phyloP scores from a whole-genome alignment of 2,888 invertebrate species.

The Calameuta filiformis region DNA sequence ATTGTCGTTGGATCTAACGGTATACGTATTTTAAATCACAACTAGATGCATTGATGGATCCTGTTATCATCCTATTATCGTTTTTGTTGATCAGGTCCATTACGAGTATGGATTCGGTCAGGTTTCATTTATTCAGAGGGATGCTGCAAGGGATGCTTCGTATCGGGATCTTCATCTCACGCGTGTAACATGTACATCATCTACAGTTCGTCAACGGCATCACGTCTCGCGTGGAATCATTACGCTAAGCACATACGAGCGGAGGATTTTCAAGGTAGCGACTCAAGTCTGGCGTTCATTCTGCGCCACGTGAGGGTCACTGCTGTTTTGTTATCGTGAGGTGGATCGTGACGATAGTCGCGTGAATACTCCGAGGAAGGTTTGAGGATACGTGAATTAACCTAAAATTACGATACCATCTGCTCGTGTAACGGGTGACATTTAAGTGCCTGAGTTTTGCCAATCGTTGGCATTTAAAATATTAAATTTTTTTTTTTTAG shows the following conservation, averaged over 20 bases:
- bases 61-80: not conserved
- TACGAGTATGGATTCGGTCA: not conserved
- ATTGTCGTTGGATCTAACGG: not conserved
- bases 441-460: not conserved
- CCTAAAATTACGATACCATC: not conserved
- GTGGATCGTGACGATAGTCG: not conserved
- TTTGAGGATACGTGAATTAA: not conserved
- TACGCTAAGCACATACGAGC: not conserved
- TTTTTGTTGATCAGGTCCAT: not conserved
- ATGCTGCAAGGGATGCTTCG: not conserved
- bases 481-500: not conserved
- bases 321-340: not conserved
- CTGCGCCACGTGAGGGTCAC: not conserved
- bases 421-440: not conserved
- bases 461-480: not conserved
- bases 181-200: not conserved
- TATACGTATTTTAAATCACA: not conserved
- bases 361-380: not conserved
- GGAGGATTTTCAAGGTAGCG: not conserved
- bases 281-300: not conserved
- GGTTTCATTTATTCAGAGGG: not conserved
- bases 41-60: not conserved
- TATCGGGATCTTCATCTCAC: not conserved
- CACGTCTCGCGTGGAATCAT: not conserved
- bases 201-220: not conserved